Evolutionary conservation across 2,888 invertebrate genomes (phyloP), one percentile per base, ranked within the genome.

Genomic region (Rapana venosa): DNA sequence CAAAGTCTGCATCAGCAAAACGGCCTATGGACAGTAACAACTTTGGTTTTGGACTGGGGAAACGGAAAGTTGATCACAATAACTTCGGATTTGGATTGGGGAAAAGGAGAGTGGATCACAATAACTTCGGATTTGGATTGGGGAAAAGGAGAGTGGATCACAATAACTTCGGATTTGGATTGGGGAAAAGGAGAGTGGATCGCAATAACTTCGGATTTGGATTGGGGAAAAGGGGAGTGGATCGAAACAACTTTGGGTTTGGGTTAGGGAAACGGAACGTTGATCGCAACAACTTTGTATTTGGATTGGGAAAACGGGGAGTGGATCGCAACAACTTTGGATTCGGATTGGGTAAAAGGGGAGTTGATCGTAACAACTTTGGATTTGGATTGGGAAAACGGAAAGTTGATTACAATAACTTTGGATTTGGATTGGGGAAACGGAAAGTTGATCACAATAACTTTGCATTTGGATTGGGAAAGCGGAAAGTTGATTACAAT

Each of bases 341-440:
- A 4, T 35, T 74, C 2, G 87, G 36, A 17, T 30, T 36, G 15
- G 84, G 58, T 2, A 85, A 85, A 85, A n/a, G 30, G 58, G 1
- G 15, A 8, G n/a, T 85, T 15, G 84, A 85, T 30, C 13, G 58
- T 58, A 85, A 56, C 36, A 83, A 83, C 13, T 36, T 47, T n/a
- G 32, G 47, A 1, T 83, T 83, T 56, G 83, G 83, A 13, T 13
- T 83, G n/a, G 83, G 83, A 26, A 83, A 83, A 83, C 22, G 47
- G 47, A 26, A 4, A 35, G n/a, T 84, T 4, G 84, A 84, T 30
- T 2, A 30, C 56, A 77, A 77, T 0, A 85, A 85, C 17, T 85
- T 85, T 22, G 20, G 47, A 22, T 83, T 83, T 26, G 81, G 81
- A 47, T 30, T 83, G 13, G 81, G 81, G 36, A 83, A 83, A 86